These are phyloP conservation scores for Danio rerio DNA, from an alignment of 2,113 vertebrate species.

Conservation along the genomic window DNA sequence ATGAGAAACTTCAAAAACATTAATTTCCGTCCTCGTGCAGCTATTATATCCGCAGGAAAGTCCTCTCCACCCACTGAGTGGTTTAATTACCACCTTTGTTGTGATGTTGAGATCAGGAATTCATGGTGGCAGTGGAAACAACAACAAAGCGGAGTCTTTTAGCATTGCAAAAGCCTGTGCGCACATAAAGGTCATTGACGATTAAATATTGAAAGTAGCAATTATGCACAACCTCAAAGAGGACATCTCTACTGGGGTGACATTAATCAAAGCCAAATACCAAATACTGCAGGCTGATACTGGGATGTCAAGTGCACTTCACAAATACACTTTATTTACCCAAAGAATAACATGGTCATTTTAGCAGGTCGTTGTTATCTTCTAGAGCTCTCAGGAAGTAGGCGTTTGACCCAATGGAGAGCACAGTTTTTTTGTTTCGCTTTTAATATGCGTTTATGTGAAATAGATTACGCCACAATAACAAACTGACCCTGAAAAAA, in stretches of 20 bases:
- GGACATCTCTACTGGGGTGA: slow-evolving; percentile 44
- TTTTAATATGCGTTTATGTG: neutral
- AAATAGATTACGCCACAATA: neutral
- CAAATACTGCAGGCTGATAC: slow-evolving; percentile 13
- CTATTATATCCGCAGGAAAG: slow-evolving; percentile 11
- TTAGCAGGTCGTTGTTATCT: neutral
- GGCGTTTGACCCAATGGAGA: neutral
- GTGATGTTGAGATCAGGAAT: slow-evolving; percentile 58
- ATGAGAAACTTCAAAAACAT: neutral
- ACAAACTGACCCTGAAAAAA: neutral
- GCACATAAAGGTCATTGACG: slow-evolving; percentile 67
- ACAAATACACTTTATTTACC: slow-evolving; percentile 10
- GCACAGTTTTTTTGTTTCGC: neutral
- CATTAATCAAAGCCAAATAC: slow-evolving; percentile 21
- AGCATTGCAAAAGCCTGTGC: slow-evolving; percentile 54
- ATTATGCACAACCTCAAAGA: slow-evolving; percentile 59
- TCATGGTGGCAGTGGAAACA: slow-evolving; percentile 57
- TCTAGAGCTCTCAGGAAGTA: neutral
- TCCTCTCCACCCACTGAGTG: slow-evolving; percentile 53
- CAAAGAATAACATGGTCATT: neutral
- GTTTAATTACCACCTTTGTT: slow-evolving; percentile 73
- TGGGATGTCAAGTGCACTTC: slow-evolving; percentile 18
- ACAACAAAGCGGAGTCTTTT: slow-evolving; percentile 68
- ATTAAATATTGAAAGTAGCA: slow-evolving; percentile 71
- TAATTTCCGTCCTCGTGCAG: slow-evolving; percentile 2